Evolutionary conservation across 2,888 invertebrate genomes (phyloP), one percentile per base, ranked within the genome.

Genomic region (Scaptomyza caliginosa): DNA sequence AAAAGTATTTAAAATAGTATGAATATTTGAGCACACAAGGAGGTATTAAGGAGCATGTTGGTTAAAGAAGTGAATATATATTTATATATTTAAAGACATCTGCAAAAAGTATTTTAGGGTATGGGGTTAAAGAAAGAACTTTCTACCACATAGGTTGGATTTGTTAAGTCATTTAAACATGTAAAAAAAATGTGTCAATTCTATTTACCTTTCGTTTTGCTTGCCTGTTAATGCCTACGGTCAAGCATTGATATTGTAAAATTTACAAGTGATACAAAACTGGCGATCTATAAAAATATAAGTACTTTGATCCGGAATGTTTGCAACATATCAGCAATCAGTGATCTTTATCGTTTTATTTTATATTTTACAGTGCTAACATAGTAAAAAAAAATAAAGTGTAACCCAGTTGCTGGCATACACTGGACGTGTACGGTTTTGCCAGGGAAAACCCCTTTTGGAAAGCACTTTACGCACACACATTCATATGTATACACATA

Each of bases 381-480:
- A 50, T 39, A 49, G 50, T 30, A 10, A 26, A 42, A 59, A 30
- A 24, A 32, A 11, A 28, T n/a, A 28, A 8, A 55, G 34, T 52
- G 38, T 32, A 34, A 32, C 43, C 60, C 23, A 38, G 11, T 36
- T 23, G 19, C 23, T 26, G 11, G 39, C 32, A 54, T 38, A 46
- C 28, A 48, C 21, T 36, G 42, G n/a, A 40, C 36, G 39, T 46
- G 21, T 26, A 49, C 30, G 21, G 36, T 49, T 42, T 62, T 24
- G 10, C 13, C 32, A 16, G 28, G 51, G 36, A 50, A 50, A 49
- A 51, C 45, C 56, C 45, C 72, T 63, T 69, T 74, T 74, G 65
- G 72, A 74, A 72, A 72, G 72, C 70, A 56, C 46, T 49, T 74
- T 46, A 59, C 63, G 63, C 64, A 75, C 72, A 72, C 75, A 75